Percentiles rank a stretch among this genome's conserved stretches.
Conservation (phyloP, 1,140 invertebrate species). For the Trachelipus rathkii region DNA sequence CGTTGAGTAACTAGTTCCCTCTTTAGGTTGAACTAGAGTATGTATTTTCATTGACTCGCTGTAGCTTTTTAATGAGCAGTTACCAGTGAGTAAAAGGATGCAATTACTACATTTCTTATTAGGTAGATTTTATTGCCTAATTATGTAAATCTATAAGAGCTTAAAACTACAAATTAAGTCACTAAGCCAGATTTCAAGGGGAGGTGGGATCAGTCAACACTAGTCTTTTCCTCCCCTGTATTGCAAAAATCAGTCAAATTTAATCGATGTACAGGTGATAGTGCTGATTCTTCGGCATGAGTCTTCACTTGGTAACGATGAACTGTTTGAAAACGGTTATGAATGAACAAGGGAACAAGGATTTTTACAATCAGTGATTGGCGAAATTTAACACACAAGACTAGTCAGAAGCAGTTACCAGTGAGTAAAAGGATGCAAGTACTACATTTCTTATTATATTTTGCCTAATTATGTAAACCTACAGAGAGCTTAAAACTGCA, state of each 20-base stretch:
- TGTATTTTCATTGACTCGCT: background rate
- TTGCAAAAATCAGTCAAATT: too few species aligned
- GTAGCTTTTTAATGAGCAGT: background rate
- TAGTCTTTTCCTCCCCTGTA: too few species aligned
- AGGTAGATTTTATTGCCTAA: too few species aligned
- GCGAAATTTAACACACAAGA: too few species aligned
- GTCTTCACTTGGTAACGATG: background rate
- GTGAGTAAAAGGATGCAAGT: background rate
- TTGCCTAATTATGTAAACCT: too few species aligned
- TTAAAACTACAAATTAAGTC: too few species aligned
- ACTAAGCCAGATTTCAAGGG: too few species aligned
- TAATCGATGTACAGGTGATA: background rate
- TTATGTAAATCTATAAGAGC: too few species aligned
- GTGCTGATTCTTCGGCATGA: background rate
- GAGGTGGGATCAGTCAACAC: too few species aligned
- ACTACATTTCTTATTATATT: background rate
- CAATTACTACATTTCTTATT: background rate
- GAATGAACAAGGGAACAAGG: too few species aligned
- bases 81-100: background rate
- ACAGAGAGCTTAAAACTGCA: too few species aligned
- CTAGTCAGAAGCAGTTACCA: background rate
- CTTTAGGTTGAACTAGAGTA: background rate
- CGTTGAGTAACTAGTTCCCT: background rate
- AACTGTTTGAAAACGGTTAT: background rate
- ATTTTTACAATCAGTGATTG: too few species aligned